Evolutionary conservation across 2,797 vertebrate genomes (phyloP), one percentile per base, ranked within the genome.

Genomic region (Silurus lanzhouensis): DNA sequence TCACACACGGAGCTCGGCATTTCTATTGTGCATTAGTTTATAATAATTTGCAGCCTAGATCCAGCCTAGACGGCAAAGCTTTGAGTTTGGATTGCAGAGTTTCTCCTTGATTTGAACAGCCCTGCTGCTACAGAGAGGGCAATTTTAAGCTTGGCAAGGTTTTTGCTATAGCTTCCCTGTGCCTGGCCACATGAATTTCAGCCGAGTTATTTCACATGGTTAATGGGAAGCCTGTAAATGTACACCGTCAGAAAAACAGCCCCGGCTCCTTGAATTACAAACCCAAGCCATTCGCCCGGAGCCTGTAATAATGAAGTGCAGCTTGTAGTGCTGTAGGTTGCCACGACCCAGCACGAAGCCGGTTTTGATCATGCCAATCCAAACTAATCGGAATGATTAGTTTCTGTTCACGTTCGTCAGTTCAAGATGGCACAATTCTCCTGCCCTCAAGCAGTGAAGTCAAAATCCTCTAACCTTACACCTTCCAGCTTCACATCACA

Each of bases 231-330:
- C n/a, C 77, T 74, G 67, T 85, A 81, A 81, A 81, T 55, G 84
- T 81, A 80, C 78, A 64, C 78, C 19, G 68, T 19, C 63, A 78
- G 75, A 81, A 85, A 85, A 85, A 81, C 44, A 70, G 78, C 58
- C 46, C 46, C 22, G 66, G 55, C 66, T 70, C 48, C 84, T 85
- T 83, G 66, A 83, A 80, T 85, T 82, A 72, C 81, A 83, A 80
- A 83, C 74, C 67, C 66, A 12, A 82, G 78, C 66, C 61, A 48
- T 74, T 79, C 1, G 68, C 84, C 60, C 57, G 27, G 80, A 82
- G 83, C 78, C 70, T 71, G 78, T 76, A 85, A 82, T 84, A 87
- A 87, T 84, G 83, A 82, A 85, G 82, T 66, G 72, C 86, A 87
- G 86, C 83, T 84, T 81, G 68, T n/a, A 70, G 71, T 61, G 81